These are phyloP conservation scores for Hyperoplus lanceolatus DNA, from an alignment of 2,797 vertebrate species.

Conservation along the genomic window DNA sequence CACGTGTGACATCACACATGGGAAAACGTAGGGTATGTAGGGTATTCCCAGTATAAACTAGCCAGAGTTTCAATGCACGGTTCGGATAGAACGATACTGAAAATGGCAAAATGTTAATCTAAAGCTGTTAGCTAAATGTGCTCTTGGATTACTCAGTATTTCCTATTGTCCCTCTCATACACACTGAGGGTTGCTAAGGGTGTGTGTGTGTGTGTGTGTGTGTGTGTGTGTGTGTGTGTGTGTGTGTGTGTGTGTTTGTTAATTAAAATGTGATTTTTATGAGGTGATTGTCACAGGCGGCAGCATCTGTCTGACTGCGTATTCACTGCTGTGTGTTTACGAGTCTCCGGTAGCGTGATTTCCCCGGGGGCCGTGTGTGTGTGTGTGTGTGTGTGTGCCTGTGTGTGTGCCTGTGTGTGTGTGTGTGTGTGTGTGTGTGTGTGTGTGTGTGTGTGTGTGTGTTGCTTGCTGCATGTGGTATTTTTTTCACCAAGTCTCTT, in stretches of 20 bases:
- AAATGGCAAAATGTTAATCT: no score
- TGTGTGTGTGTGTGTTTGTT: conserved; percentile 5
- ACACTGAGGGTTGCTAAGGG: conserved; percentile 11
- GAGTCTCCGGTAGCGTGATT: conserved; percentile 60
- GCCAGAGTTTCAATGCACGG: not conserved
- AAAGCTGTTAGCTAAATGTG: not conserved
- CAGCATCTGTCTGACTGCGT: conserved; percentile 53
- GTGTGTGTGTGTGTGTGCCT: conserved; percentile 15
- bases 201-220: not conserved
- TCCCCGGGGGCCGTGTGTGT: conserved; percentile 45
- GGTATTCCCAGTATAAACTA: not conserved
- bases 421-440: conserved; percentile 15
- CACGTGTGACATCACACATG: no score
- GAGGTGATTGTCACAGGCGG: conserved; percentile 33
- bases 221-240: no score
- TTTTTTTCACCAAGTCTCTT: no score
- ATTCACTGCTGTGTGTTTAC: conserved; percentile 61
- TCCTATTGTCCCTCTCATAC: conserved; percentile 12
- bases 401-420: conserved; percentile 15
- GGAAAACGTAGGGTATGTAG: not conserved
- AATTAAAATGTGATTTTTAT: conserved; percentile 64
- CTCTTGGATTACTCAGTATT: conserved; percentile 21
- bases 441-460: no score
- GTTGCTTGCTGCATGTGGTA: no score
- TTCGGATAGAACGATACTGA: no score